Base-by-base conservation (phyloP, 2,888 invertebrate genomes). In the Polymixis lichenea region DNA sequence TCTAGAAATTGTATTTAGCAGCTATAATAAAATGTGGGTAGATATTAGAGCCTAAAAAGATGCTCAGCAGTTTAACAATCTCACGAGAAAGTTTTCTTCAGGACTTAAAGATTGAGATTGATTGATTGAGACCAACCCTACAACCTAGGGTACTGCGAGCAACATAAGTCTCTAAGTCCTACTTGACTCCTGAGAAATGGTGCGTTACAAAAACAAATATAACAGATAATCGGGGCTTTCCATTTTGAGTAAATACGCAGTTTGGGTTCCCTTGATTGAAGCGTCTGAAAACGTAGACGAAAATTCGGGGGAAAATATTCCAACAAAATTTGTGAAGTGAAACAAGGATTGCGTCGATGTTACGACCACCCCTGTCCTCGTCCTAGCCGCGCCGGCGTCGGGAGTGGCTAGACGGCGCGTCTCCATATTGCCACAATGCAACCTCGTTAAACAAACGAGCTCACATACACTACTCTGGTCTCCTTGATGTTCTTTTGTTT, bases 381-480 rank as follows among this genome's bases (percentile, higher is more conserved):
- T 73, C 80, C 72, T 64, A 85, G 87, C 71, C 84, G 65, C 86
- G 86, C 75, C 74, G 87, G 88, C 87, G 88, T 76, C 84, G 65
- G 80, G 90, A 91, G 90, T 89, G 94, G 92, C 94, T 91, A 95
- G 95, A 95, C 95, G 90, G 91, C 91, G 89, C 90, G 95, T 93
- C 94, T 91, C 94, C 94, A 81, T 87, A 90, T 90, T 89, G 87
- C 88, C 86, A 87, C 87, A 88, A 90, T 89, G 90, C 86, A 89
- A 89, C 90, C 91, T 92, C 91, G 91, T 92, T 92, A 91, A 86
- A 86, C 88, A 92, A 91, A 91, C 90, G 90, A 92, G 88, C 88
- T 83, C 76, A 82, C 77, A 88, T 83, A 84, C 85, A 81, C 80
- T 82, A 74, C 77, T 81, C 75, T 65, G 82, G 72, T 85, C 78